Conservation (phyloP, 2,113 vertebrate species). For the Epinephelus cyanopodus region DNA sequence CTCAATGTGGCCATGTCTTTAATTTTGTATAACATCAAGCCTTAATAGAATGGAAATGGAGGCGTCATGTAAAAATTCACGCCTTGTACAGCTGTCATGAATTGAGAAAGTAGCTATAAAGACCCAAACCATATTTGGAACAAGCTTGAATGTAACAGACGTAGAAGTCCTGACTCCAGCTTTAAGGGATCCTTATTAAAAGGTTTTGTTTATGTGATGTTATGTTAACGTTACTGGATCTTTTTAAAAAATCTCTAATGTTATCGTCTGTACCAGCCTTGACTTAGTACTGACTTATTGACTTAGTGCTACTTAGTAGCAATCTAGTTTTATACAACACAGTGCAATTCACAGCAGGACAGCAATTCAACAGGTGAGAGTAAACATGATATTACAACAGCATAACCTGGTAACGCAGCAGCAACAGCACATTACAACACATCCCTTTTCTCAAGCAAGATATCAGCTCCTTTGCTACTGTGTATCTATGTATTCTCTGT, state of each 20-base stretch:
- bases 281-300: too few species aligned
- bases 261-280: not conserved
- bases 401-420: not conserved
- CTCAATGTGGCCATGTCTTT: too few species aligned
- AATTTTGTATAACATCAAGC: too few species aligned
- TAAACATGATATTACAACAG: not conserved
- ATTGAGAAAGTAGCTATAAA: too few species aligned
- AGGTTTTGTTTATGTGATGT: not conserved
- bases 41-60: too few species aligned
- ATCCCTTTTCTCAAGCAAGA: not conserved
- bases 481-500: not conserved
- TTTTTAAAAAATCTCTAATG: not conserved
- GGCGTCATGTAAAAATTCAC: too few species aligned
- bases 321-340: not conserved
- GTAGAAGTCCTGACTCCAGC: too few species aligned
- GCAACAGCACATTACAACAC: not conserved
- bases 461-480: not conserved
- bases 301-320: too few species aligned
- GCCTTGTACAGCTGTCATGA: too few species aligned
- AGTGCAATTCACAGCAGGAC: not conserved
- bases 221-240: not conserved
- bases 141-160: too few species aligned
- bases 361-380: not conserved
- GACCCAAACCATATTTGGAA: too few species aligned
- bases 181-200: not conserved